Conservation (phyloP, 2,888 invertebrate genomes). For the Herminia tarsipennalis region DNA sequence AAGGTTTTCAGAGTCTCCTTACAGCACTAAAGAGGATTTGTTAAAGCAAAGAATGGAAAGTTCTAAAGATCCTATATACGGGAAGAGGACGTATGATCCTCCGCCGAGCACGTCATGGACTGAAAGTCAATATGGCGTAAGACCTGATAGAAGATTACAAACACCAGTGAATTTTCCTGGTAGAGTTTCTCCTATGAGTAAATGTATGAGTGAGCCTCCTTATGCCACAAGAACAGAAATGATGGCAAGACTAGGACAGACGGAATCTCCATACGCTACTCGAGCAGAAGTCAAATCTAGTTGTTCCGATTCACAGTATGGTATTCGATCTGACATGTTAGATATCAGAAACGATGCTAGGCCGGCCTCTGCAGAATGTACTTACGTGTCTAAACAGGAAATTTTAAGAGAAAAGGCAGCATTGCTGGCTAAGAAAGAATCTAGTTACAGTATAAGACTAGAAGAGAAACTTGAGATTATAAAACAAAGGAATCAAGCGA, state of each 20-base stretch:
- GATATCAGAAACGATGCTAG: slow-evolving; percentile 66
- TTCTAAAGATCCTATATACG: slow-evolving; percentile 73
- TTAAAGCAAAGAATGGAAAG: slow-evolving; percentile 75
- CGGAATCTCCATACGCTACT: slow-evolving; percentile 73
- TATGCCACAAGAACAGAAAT: slow-evolving; percentile 77
- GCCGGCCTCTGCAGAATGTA: slow-evolving; percentile 79
- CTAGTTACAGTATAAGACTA: slow-evolving; percentile 65
- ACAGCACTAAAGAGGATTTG: slow-evolving; percentile 81
- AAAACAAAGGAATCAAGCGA: slow-evolving; percentile 82
- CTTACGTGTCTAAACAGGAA: slow-evolving; percentile 82
- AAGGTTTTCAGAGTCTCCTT: slow-evolving; percentile 81
- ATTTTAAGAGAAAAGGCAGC: slow-evolving; percentile 82
- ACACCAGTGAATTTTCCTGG: slow-evolving; percentile 74
- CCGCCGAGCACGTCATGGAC: slow-evolving; percentile 74
- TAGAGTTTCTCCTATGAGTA: slow-evolving; percentile 73
- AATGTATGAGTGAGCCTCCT: slow-evolving; percentile 82
- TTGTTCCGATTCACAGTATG: slow-evolving; percentile 74
- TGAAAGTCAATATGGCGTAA: slow-evolving; percentile 72
- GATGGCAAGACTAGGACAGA: slow-evolving; percentile 71
- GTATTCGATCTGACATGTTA: slow-evolving; percentile 60
- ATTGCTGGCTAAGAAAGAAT: slow-evolving; percentile 75
- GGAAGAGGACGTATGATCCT: slow-evolving; percentile 79
- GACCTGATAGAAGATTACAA: slow-evolving; percentile 75
- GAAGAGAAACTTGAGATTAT: slow-evolving; percentile 83
- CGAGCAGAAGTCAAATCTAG: slow-evolving; percentile 76